Evolutionary conservation across 2,113 vertebrate species (phyloP).

Genomic region (Lepidothrix coronata): DNA sequence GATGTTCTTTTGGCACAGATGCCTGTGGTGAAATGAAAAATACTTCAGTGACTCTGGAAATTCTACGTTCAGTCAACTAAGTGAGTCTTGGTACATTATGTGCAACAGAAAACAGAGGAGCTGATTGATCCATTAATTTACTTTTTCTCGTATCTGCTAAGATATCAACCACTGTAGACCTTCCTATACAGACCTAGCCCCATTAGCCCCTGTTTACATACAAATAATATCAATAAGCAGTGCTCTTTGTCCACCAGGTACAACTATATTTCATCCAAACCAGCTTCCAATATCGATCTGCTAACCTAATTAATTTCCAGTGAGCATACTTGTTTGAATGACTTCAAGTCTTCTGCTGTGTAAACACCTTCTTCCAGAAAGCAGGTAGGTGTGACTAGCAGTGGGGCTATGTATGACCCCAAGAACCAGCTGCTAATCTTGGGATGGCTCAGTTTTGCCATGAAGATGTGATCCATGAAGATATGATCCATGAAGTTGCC

Average conservation of each 20-base stretch:
- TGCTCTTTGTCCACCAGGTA: background rate
- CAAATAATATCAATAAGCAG: background rate
- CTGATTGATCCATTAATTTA: background rate
- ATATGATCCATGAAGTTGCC: background rate
- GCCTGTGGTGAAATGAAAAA: background rate
- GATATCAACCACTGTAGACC: background rate
- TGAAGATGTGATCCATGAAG: background rate
- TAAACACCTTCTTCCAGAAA: background rate
- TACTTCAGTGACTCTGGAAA: background rate
- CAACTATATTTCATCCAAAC: background rate
- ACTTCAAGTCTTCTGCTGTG: background rate
- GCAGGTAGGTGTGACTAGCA: background rate
- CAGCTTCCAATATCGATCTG: background rate
- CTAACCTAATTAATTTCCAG: background rate
- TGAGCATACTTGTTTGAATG: background rate
- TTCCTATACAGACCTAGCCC: background rate
- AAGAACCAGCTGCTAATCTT: background rate
- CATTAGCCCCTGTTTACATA: background rate
- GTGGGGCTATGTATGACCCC: accelerated
- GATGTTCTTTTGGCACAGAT: background rate
- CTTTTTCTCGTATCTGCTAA: background rate
- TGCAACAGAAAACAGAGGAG: background rate
- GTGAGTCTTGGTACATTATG: background rate
- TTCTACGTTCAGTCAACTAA: background rate
- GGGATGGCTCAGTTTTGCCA: background rate